phyloP scores from a whole-genome alignment of 2,113 vertebrate species.

The Castor canadensis region DNA sequence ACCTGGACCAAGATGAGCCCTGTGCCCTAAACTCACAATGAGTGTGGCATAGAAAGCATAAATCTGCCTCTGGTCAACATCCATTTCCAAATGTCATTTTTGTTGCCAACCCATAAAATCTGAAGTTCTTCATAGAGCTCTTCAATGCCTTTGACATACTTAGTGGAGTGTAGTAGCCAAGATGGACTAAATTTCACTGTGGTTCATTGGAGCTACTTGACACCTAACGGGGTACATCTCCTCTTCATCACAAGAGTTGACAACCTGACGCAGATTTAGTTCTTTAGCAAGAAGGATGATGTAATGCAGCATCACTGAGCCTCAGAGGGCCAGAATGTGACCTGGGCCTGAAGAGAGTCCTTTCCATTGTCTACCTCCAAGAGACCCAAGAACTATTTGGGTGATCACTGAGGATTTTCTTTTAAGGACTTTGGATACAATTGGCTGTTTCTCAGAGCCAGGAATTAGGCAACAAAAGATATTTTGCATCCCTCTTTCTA shows the following conservation, averaged over 20 bases:
- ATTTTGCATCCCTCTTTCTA: not conserved
- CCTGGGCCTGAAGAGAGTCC: no score
- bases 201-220: not conserved
- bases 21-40: not conserved
- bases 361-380: not conserved
- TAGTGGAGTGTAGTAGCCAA: not conserved
- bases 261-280: not conserved
- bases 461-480: not conserved
- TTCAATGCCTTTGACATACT: slow-evolving; percentile 43
- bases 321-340: not conserved
- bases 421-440: not conserved
- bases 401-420: slow-evolving; percentile 1
- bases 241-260: slow-evolving; percentile 22
- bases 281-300: not conserved
- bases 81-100: slow-evolving; percentile 45
- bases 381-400: not conserved
- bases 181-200: slow-evolving; percentile 13
- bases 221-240: not conserved
- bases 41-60: slow-evolving; percentile 35
- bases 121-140: not conserved
- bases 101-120: slow-evolving; percentile 37
- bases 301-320: not conserved
- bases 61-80: not conserved
- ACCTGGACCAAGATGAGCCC: not conserved
- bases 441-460: not conserved